Conservation (phyloP, 2,113 vertebrate genomes). For the Corythaixoides concolor region DNA sequence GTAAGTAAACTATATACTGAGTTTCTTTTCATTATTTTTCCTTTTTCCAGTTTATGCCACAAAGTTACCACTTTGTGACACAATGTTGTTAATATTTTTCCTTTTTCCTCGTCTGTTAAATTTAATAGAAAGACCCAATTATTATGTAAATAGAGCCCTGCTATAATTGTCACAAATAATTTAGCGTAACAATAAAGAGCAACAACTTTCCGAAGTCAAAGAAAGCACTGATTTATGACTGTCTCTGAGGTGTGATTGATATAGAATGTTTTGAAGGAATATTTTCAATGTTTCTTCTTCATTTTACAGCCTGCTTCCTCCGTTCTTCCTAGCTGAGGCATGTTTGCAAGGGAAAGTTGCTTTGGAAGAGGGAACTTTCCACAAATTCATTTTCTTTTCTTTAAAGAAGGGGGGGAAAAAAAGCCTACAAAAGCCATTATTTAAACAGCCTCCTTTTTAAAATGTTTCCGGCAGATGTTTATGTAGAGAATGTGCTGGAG, state of each 20-base stretch:
- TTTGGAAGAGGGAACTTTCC: constrained; percentile 46
- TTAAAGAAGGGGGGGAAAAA: neutral
- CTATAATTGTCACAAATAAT: constrained; percentile 65
- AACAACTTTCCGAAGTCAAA: constrained; percentile 52
- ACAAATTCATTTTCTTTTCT: constrained; percentile 59
- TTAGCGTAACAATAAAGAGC: constrained; percentile 57
- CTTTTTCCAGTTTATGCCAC: neutral
- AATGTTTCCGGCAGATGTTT: constrained; percentile 75
- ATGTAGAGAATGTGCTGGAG: constrained; percentile 59
- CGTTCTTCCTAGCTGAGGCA: neutral
- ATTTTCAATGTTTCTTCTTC: constrained; percentile 22
- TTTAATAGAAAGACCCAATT: constrained; percentile 73
- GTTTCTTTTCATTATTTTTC: neutral
- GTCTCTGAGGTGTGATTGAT: constrained; percentile 62
- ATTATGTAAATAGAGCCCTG: constrained; percentile 65
- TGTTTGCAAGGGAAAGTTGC: constrained; percentile 20
- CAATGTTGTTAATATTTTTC: neutral
- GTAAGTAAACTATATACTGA: neutral
- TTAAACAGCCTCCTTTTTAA: constrained; percentile 65
- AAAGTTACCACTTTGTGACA: constrained; percentile 15
- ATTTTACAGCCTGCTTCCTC: neutral
- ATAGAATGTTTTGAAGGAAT: constrained; percentile 5
- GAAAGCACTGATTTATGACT: constrained; percentile 53
- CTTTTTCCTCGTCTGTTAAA: neutral
- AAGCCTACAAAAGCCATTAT: constrained; percentile 59